Base-by-base conservation (phyloP, 2,113 vertebrate genomes). In the Hyla sarda region DNA sequence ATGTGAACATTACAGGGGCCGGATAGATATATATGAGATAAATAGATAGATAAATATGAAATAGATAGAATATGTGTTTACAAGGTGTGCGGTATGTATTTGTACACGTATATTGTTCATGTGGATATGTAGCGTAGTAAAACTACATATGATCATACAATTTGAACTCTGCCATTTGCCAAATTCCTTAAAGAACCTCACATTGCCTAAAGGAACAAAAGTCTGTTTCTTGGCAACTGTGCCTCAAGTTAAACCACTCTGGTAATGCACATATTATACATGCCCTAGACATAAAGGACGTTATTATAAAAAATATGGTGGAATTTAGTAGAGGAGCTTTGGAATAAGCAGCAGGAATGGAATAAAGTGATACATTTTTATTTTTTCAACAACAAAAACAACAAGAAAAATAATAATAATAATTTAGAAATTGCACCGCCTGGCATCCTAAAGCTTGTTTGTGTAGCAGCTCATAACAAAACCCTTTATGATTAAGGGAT, bases 171-270 rank as follows among this genome's bases (percentile, higher is more conserved):
- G 65, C 25, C 48, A 30, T 54, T 45, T n/a, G 56, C 34, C n/a
- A 83, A 32, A 72, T 83, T 45, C 72, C 56, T 45, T 19, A 54
- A 54, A 28, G 28, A 83, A 74, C 23, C 82, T 34, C 30, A 21
- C 48, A 47, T 83, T 83, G 69, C 69, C 54, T 21, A 75, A 47
- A 75, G 52, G 52, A 48, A 41, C 34, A 41, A 32, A 45, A 71
- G 54, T 19, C 30, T 41, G 75, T 86, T 80, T 87, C 50, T 74
- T 82, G 77, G 85, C 77, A 74, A 87, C 77, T 60, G 69, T 65
- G 56, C n/a, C 2, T 81, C 1, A 81, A 80, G 48, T 80, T 79
- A 71, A 56, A 56, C 16, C 48, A 13, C 23, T 54, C 11, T 32
- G 83, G 32, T 56, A 45, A 30, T 65, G 54, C 56, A 75, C 13